These are phyloP conservation scores for Euschistus heros DNA, from an alignment of 1,140 invertebrate species.

Conservation along the genomic window DNA sequence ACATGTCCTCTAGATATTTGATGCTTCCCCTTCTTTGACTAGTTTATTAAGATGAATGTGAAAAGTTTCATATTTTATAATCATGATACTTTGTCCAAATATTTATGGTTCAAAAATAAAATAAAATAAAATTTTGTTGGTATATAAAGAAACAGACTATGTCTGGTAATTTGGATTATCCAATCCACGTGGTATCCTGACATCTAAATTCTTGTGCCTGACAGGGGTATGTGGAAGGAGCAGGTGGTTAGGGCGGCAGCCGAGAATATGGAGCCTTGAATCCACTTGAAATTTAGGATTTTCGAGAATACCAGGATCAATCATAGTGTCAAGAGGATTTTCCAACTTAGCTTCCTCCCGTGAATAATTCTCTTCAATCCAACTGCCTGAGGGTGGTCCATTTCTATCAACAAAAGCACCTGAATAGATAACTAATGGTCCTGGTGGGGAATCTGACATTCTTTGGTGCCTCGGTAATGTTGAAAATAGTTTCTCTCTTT, in stretches of 20 bases:
- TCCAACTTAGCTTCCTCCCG: slow-evolving; percentile 24
- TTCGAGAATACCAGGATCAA: slow-evolving; percentile 23
- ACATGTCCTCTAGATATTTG: no score
- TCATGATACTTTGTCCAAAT: neutral
- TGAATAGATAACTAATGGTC: slow-evolving; percentile 32
- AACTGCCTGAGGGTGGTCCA: slow-evolving; percentile 29
- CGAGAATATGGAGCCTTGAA: slow-evolving; percentile 30
- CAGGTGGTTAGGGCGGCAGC: slow-evolving; percentile 30
- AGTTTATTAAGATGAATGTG: no score
- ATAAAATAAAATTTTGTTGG: neutral
- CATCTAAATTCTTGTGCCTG: slow-evolving; percentile 48
- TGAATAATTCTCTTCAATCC: slow-evolving; percentile 30
- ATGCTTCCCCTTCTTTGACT: no score
- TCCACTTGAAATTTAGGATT: slow-evolving; percentile 30
- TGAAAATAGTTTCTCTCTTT: slow-evolving; percentile 27
- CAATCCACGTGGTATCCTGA: slow-evolving; percentile 28
- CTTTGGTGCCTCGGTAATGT: slow-evolving; percentile 26
- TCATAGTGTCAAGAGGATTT: slow-evolving; percentile 25
- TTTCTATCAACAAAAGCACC: slow-evolving; percentile 31
- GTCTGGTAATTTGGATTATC: slow-evolving; percentile 30
- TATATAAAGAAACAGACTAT: slow-evolving; percentile 19
- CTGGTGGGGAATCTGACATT: slow-evolving; percentile 24
- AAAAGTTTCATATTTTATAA: no score
- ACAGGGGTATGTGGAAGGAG: slow-evolving; percentile 29
- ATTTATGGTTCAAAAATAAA: neutral